These are phyloP conservation scores for Ptyas mucosa DNA, from an alignment of 2,113 vertebrate species.

Conservation along the genomic window DNA sequence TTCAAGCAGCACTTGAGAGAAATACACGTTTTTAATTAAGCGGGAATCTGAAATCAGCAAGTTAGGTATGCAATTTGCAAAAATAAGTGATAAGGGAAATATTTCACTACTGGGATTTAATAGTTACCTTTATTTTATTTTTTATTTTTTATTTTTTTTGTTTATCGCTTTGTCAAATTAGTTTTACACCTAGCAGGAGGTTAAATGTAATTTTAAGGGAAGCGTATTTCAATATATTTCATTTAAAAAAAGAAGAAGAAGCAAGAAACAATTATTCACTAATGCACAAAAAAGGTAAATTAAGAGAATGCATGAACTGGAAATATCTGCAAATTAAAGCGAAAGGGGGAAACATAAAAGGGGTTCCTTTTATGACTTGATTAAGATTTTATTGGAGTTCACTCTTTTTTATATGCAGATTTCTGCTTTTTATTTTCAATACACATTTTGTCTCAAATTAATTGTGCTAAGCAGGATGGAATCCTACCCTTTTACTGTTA, in stretches of 20 bases:
- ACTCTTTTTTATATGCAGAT: slow-evolving; percentile 28
- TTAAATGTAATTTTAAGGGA: slow-evolving; percentile 49
- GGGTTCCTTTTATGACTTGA: slow-evolving; percentile 45
- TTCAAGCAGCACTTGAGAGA: slow-evolving; percentile 37
- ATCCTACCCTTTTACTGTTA: slow-evolving; percentile 13
- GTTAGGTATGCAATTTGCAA: slow-evolving; percentile 28
- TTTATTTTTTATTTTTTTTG: slow-evolving; percentile 14
- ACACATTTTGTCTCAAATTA: slow-evolving; percentile 13
- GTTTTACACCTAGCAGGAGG: slow-evolving; percentile 53
- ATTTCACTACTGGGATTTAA: slow-evolving; percentile 44
- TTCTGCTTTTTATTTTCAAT: slow-evolving; percentile 26
- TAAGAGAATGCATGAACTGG: slow-evolving; percentile 34
- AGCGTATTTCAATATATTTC: slow-evolving; percentile 24
- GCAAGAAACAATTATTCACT: slow-evolving; percentile 28
- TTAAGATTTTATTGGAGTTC: slow-evolving; percentile 49
- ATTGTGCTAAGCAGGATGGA: slow-evolving; percentile 24
- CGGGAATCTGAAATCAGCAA: slow-evolving; percentile 33
- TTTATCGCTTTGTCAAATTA: slow-evolving; percentile 62
- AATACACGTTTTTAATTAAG: slow-evolving; percentile 64
- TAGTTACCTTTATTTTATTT: slow-evolving; percentile 25
- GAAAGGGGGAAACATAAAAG: slow-evolving; percentile 18
- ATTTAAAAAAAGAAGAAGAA: background rate
- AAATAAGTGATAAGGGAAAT: slow-evolving; percentile 47
- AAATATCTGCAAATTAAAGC: slow-evolving; percentile 42
- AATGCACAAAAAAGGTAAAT: slow-evolving; percentile 31